A percentile compares a stretch with the other conserved stretches of the same genome.
Conservation (phyloP, 2,797 vertebrate species). For the Pipistrellus pygmaeus region DNA sequence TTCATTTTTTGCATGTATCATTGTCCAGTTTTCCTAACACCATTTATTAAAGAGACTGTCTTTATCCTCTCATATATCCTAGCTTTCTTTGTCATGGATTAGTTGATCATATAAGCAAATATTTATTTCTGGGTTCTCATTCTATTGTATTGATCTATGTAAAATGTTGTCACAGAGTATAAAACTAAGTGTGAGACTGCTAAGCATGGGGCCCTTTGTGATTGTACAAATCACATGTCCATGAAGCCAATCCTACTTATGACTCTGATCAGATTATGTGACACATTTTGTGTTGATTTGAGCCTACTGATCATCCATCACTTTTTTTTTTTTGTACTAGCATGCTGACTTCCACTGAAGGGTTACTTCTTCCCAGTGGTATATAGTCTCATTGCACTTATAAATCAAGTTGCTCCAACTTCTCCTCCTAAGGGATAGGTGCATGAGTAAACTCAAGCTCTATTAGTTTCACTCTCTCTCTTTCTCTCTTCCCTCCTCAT, state of each 20-base stretch:
- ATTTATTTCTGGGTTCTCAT: background rate
- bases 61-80: background rate
- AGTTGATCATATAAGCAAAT: background rate
- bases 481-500: background rate
- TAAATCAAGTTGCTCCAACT: background rate
- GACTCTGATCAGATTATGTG: background rate
- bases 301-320: background rate
- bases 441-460: background rate
- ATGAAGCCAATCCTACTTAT: background rate
- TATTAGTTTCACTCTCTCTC: background rate
- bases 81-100: background rate
- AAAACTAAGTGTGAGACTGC: background rate
- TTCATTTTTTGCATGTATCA: background rate
- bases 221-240: background rate
- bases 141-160: background rate
- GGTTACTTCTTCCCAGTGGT: background rate
- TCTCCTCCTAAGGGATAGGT: background rate
- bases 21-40: background rate
- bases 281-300: constrained; percentile 22
- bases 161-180: background rate
- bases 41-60: background rate
- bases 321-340: background rate
- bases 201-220: background rate
- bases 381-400: background rate
- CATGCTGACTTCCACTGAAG: background rate